Evolutionary conservation across 2,113 vertebrate genomes (phyloP).

Genomic region (Cranoglanis bouderius): DNA sequence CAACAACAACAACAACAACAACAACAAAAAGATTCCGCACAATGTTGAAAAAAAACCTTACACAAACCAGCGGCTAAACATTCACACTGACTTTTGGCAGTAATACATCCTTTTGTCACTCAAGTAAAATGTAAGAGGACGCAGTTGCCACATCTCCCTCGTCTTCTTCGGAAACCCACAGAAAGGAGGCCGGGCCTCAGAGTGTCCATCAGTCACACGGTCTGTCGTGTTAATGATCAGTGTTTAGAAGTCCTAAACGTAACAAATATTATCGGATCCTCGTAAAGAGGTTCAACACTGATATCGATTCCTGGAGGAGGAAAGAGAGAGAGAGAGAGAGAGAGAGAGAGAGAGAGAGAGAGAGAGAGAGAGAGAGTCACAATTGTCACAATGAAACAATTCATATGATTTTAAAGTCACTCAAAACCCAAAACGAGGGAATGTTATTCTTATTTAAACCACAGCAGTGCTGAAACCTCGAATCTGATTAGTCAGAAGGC

Average conservation of each 20-base stretch:
- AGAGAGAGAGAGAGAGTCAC: neutral
- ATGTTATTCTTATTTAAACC: neutral
- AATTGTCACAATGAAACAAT: neutral
- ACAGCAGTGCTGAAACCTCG: neutral
- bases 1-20: too few species aligned
- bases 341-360: neutral
- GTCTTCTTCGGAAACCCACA: slow-evolving; percentile 30
- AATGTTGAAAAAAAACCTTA: neutral
- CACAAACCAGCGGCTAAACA: slow-evolving; percentile 64
- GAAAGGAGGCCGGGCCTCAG: neutral
- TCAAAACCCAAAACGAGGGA: neutral
- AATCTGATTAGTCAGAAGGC: neutral
- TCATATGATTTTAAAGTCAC: neutral
- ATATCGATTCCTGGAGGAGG: slow-evolving; percentile 66
- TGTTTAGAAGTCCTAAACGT: slow-evolving; percentile 25
- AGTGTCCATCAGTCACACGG: slow-evolving; percentile 19
- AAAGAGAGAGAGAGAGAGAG: neutral
- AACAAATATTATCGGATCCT: slow-evolving; percentile 65
- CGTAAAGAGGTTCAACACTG: slow-evolving; percentile 74
- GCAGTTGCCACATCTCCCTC: neutral
- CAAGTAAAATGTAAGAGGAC: slow-evolving; percentile 46
- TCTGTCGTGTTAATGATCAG: slow-evolving; percentile 7
- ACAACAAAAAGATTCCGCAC: neutral
- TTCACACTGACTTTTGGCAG: slow-evolving; percentile 71
- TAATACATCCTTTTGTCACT: slow-evolving; percentile 60